phyloP scores from a whole-genome alignment of 2,113 vertebrate species.

The Geococcyx californianus region DNA sequence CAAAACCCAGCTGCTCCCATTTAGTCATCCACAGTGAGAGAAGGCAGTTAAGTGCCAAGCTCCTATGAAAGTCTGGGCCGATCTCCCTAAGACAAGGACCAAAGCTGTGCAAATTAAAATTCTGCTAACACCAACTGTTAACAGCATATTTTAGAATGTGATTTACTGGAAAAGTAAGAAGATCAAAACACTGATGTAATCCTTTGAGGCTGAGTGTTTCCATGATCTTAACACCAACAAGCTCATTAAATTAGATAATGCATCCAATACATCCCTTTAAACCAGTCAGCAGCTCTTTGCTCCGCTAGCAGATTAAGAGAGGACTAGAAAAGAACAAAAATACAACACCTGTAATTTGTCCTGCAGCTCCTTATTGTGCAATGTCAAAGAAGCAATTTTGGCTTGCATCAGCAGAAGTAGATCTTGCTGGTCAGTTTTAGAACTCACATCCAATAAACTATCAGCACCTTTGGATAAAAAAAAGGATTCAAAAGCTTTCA shows the following conservation, averaged over 20 bases:
- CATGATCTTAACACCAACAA: neutral
- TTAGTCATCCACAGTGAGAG: neutral
- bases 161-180: conserved; percentile 4
- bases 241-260: neutral
- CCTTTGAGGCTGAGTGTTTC: neutral
- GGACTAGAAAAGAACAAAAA: conserved; percentile 1
- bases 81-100: conserved; percentile 4
- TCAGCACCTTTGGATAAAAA: conserved; percentile 73
- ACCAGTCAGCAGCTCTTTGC: neutral
- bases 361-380: conserved; percentile 91
- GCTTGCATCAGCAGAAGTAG: conserved; percentile 86
- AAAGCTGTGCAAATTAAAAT: conserved; percentile 12
- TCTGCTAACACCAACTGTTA: neutral
- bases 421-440: conserved; percentile 80
- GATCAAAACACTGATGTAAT: conserved; percentile 36
- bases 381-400: conserved; percentile 86
- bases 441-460: conserved; percentile 74
- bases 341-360: conserved; percentile 86
- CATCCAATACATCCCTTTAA: neutral
- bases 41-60: neutral
- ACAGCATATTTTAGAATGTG: neutral
- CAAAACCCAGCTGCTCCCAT: neutral
- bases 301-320: neutral
- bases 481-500: neutral
- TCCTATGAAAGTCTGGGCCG: neutral